Evolutionary conservation across 1,140 invertebrate genomes (phyloP).

Genomic region (Cryptotermes secundus): DNA sequence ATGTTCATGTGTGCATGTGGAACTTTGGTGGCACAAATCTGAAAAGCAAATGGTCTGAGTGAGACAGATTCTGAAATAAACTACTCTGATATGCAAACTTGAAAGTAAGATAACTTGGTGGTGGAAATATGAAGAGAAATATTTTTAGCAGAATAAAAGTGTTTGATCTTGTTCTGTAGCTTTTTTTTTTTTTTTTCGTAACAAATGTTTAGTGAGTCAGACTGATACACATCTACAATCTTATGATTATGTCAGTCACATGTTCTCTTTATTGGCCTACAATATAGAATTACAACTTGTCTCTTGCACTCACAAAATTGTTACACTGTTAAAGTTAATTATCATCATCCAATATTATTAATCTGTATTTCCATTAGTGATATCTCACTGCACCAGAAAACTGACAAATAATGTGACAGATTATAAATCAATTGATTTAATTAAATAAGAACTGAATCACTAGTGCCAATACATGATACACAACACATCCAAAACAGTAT

Average conservation of each 20-base stretch:
- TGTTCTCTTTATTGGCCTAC: constrained; percentile 5
- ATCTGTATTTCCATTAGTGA: not conserved
- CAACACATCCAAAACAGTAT: not conserved
- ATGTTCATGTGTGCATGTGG: no score
- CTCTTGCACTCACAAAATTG: not conserved
- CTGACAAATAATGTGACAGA: not conserved
- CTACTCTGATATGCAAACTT: no score
- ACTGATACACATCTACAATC: no score
- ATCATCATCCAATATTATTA: not conserved
- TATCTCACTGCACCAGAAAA: not conserved
- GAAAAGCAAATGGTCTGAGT: no score
- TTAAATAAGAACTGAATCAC: not conserved
- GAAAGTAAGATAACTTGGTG: no score
- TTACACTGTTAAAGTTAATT: not conserved
- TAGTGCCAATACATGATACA: not conserved
- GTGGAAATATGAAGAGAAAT: no score
- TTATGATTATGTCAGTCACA: not conserved
- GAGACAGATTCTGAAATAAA: no score
- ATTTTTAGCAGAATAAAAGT: no score
- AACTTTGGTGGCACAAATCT: no score
- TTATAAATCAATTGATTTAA: not conserved
- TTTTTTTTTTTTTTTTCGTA: no score
- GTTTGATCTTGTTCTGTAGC: no score
- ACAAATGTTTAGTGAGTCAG: no score
- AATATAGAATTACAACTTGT: not conserved